Base-by-base conservation (phyloP, 2,888 invertebrate genomes). In the Lissocephala sabroskyi region DNA sequence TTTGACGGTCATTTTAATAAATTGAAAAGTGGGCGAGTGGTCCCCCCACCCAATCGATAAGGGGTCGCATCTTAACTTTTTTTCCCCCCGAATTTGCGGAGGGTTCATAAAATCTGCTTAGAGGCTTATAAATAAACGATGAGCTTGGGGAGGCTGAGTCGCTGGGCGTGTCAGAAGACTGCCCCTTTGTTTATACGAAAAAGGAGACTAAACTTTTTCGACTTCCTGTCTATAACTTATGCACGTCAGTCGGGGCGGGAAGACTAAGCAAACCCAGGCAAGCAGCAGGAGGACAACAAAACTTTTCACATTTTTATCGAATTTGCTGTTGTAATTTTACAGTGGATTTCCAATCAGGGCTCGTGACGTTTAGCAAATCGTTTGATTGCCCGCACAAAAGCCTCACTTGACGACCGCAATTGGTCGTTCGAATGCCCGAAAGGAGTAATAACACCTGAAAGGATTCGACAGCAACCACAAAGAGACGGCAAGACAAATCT, bases 21-120 rank as follows among this genome's bases (percentile, higher is more conserved):
- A 68, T 77, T 77, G 68, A 68, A 76, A 76, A 76, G 54, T 68
- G 57, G 57, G 48, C 49, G 35, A 35, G 44, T 51, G 51, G 51
- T n/a, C n/a, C n/a, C n/a, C n/a, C n/a, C n/a, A n/a, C n/a, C 43
- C 59, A 62, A 75, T 75, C 75, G 66, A 66, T 65, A 50, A 45
- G 51, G 49, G 47, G 48, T 33, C 41, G 16, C 30, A 33, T 26
- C 39, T 45, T 30, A 45, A 45, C 45, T 39, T 40, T 32, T 73
- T 19, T n/a, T 54, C 10, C 16, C 16, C 35, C 13, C 16, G 13
- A 4, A 13, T 56, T 59, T 77, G 53, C 54, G 48, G 52, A 45
- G 74, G 10, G 77, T 74, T 74, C 77, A 74, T 68, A 77, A 68
- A 68, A 68, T 68, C 75, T 77, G 75, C 77, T 68, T 77, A 62